Conservation (phyloP, 2,797 vertebrate species). For the Peromyscus attwateri region DNA sequence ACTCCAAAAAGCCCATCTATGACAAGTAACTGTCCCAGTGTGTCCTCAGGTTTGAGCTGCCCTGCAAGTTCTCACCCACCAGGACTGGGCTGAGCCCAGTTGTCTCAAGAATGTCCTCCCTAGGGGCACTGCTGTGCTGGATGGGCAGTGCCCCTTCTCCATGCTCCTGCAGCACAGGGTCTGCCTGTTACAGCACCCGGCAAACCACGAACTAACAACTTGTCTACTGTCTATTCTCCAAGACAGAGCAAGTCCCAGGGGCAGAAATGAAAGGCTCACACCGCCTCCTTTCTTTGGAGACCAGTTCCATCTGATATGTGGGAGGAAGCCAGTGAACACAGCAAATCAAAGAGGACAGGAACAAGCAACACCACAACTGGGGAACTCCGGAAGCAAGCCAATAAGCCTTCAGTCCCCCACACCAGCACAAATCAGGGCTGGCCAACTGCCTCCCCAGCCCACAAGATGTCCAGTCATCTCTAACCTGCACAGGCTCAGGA, state of each 20-base stretch:
- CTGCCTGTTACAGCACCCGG: neutral
- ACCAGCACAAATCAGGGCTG: neutral
- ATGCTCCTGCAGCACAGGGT: neutral
- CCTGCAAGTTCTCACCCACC: neutral
- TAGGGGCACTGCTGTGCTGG: neutral
- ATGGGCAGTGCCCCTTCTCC: neutral
- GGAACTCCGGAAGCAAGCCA: neutral
- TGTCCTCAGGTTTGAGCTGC: neutral
- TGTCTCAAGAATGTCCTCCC: neutral
- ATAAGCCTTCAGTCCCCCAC: neutral
- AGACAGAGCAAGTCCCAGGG: neutral
- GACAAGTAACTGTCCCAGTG: neutral
- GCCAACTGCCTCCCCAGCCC: neutral
- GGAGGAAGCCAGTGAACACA: neutral
- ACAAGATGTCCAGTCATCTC: neutral
- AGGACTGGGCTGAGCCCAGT: neutral
- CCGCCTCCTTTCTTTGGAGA: neutral
- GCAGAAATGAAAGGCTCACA: neutral
- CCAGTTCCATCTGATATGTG: neutral
- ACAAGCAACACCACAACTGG: neutral
- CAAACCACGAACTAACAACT: neutral
- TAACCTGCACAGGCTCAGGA: constrained; percentile 94
- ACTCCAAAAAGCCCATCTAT: neutral
- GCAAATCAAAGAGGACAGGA: neutral
- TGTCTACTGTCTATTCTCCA: neutral